Evolutionary conservation across 2,888 invertebrate genomes (phyloP).

Genomic region (Sminthurides aquaticus): DNA sequence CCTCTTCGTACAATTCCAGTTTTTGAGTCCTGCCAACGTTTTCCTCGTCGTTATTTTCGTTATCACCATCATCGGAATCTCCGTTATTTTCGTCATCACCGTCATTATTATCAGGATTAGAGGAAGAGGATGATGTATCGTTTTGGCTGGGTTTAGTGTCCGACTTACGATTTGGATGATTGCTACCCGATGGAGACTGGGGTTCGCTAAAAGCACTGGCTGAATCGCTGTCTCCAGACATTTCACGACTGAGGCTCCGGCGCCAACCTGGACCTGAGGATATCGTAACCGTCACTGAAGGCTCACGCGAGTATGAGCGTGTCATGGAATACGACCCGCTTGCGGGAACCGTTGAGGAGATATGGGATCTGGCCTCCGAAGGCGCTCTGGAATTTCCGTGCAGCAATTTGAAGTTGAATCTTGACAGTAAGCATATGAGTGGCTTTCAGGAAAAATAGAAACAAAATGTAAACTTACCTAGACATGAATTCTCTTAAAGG

Average conservation of each 20-base stretch:
- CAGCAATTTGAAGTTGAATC: no score
- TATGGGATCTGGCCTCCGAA: constrained; percentile 33
- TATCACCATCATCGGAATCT: constrained; percentile 21
- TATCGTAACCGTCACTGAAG: constrained; percentile 46
- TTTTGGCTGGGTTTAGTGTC: constrained; percentile 8
- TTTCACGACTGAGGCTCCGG: constrained; percentile 60
- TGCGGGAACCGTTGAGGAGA: constrained; percentile 18
- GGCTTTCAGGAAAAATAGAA: no score
- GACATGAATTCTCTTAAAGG: constrained; percentile 38
- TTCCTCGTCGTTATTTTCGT: constrained; percentile 21
- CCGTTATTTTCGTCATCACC: constrained; percentile 22
- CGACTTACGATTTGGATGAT: constrained; percentile 11
- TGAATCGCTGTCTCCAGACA: constrained; percentile 61
- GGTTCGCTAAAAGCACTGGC: constrained; percentile 47
- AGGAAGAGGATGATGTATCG: constrained; percentile 14
- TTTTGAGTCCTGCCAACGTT: constrained; percentile 6
- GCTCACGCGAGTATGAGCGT: constrained; percentile 46
- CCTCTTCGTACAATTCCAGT: constrained; percentile 19
- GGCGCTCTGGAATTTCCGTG: constrained; percentile 25
- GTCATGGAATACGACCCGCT: constrained; percentile 20
- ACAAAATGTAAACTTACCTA: no score
- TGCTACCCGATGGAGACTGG: constrained; percentile 22
- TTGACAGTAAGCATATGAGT: no score
- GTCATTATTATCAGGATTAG: constrained; percentile 22
- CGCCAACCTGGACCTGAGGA: constrained; percentile 51